Base-by-base conservation (phyloP, 2,113 vertebrate genomes). In the Callospermophilus lateralis region DNA sequence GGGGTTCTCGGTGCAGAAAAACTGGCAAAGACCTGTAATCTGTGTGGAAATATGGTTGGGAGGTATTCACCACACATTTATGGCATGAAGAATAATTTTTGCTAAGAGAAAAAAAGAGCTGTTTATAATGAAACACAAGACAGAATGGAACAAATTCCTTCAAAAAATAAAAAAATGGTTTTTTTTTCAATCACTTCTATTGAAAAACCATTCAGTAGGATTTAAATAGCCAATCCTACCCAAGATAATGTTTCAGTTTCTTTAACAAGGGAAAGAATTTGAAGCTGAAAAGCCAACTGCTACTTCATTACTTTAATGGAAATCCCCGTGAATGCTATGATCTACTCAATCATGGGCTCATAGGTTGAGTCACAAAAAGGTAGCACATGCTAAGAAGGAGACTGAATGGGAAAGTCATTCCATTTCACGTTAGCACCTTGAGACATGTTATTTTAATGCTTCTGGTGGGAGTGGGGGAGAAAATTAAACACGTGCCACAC, bases 71-170 rank as follows among this genome's bases (percentile, higher is more conserved):
- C 93, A 77, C 96, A 95, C 48, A 97, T 74, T 92, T 89, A 70
- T 45, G 84, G 87, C 88, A 94, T 0, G 24, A 93, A 90, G 81
- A 90, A 89, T 81, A 96, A 85, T 77, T 95, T 96, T 93, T 86
- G 42, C 37, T 87, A 28, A 87, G 81, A 95, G 72, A 51, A 95
- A 85, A 53, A 90, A 51, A 93, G 55, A 51, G 34, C 20, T 94
- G 65, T 97, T 97, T 97, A 86, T 92, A 96, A 96, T 96, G 97
- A 97, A 97, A 97, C 88, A 87, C 81, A 96, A 97, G 94, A 98
- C 95, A 84, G 68, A 97, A 93, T 97, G 98, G 92, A 98, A 97
- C 96, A 96, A 92, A 96, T 89, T 93, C 93, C 80, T 95, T 65
- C 8, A 92, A 90, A 96, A 86, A 76, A 65, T 6, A 20, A 24